Percentiles rank a stretch among this genome's conserved stretches.
Conservation (phyloP, 1,140 invertebrate species). For the Maniola jurtina region DNA sequence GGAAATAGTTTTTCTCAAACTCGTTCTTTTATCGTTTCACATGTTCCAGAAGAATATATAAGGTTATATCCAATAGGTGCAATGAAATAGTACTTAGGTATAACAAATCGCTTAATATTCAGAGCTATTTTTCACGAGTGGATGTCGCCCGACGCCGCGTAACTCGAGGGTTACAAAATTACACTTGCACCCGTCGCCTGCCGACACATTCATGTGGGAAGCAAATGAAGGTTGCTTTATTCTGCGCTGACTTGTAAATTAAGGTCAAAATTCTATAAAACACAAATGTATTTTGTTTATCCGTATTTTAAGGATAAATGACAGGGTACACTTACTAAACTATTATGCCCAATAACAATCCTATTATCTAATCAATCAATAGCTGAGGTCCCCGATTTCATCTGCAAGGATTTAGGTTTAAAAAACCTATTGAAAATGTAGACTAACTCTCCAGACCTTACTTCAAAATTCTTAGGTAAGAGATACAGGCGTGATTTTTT, state of each 20-base stretch:
- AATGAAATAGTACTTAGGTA: constrained; percentile 28
- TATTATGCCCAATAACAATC: no score
- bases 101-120: constrained; percentile 42
- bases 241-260: background rate
- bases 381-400: no score
- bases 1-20: background rate
- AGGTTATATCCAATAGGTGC: constrained; percentile 8
- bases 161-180: constrained; percentile 42
- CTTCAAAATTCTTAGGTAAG: no score
- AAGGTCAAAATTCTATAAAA: background rate
- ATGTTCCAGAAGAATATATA: background rate
- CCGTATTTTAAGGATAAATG: no score
- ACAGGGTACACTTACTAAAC: no score
- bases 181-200: constrained; percentile 36
- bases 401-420: no score
- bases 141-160: constrained; percentile 31
- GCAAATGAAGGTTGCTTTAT: constrained; percentile 3
- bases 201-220: constrained; percentile 22
- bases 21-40: background rate
- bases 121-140: constrained; percentile 44
- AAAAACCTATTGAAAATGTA: no score
- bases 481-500: no score
- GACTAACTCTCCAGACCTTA: no score
- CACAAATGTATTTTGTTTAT: background rate
- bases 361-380: no score